Evolutionary conservation across 2,888 invertebrate genomes (phyloP).

Genomic region (Sphecodes monilicornis): DNA sequence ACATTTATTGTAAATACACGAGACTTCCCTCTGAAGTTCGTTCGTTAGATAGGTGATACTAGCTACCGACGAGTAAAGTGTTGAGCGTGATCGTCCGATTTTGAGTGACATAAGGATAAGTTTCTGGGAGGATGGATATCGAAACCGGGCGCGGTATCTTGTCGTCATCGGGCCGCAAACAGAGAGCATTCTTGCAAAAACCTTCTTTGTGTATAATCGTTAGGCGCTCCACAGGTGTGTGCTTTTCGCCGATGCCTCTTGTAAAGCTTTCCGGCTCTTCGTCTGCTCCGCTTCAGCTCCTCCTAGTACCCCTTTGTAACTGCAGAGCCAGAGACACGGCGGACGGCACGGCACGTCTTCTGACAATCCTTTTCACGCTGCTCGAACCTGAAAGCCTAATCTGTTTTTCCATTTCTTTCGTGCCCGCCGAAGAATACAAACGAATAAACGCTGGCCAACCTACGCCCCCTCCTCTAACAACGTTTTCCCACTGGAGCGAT

Average conservation of each 20-base stretch:
- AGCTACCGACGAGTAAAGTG: background rate
- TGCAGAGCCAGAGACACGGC: background rate
- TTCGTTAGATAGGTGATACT: too few species aligned
- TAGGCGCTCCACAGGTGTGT: conserved; percentile 77
- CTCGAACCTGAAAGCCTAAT: conserved; percentile 33
- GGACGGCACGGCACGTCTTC: conserved; percentile 18
- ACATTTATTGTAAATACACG: too few species aligned
- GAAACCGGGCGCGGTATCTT: conserved; percentile 27
- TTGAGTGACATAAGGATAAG: background rate
- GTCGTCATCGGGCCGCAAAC: conserved; percentile 26
- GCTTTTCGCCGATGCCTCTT: conserved; percentile 68
- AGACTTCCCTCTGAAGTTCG: too few species aligned
- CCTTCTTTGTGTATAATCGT: conserved; percentile 61
- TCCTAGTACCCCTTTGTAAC: conserved; percentile 32
- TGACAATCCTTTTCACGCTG: conserved; percentile 41
- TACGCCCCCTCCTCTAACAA: background rate
- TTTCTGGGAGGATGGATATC: background rate
- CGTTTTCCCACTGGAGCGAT: background rate
- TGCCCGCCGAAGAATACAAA: background rate
- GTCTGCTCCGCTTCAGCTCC: conserved; percentile 20
- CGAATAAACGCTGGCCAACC: background rate
- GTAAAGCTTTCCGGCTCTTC: conserved; percentile 50
- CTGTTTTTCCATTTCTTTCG: background rate
- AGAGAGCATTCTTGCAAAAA: conserved; percentile 33
- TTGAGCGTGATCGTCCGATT: background rate